A percentile compares a stretch with the other conserved stretches of the same genome.
These are phyloP conservation scores for Microtus pennsylvanicus DNA, from an alignment of 2,113 vertebrate species.

Conservation along the genomic window DNA sequence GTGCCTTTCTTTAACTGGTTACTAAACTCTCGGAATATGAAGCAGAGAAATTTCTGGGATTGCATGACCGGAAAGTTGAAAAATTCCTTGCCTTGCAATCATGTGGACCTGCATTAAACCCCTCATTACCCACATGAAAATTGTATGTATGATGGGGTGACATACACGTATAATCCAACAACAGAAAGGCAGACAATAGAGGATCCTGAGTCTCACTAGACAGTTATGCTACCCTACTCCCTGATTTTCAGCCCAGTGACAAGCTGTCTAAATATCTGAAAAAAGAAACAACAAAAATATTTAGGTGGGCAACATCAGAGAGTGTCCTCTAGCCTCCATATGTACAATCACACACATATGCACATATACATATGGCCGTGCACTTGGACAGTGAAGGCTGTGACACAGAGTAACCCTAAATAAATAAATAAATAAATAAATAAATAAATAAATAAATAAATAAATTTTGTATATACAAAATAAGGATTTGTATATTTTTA, in stretches of 20 bases:
- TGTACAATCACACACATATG: neutral
- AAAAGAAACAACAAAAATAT: neutral
- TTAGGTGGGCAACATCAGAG: neutral
- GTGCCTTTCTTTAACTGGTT: neutral
- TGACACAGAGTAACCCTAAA: neutral
- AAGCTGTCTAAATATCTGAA: neutral
- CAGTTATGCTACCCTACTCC: neutral
- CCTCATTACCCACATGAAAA: neutral
- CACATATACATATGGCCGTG: neutral
- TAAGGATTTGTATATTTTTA: neutral
- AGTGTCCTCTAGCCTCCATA: neutral
- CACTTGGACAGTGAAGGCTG: neutral
- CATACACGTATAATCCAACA: fast-evolving
- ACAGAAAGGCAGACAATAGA: too few species aligned
- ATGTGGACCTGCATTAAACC: neutral
- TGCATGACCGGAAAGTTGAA: neutral
- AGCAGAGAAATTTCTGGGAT: neutral
- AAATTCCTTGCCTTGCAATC: neutral
- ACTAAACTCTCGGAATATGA: neutral
- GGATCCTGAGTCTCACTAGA: neutral
- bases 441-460: neutral
- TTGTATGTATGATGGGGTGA: neutral
- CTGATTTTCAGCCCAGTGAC: neutral
- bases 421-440: neutral
- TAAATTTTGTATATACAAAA: neutral